Evolutionary conservation across 2,113 vertebrate genomes (phyloP), one percentile per base, ranked within the genome.

Genomic region (Phycodurus eques): DNA sequence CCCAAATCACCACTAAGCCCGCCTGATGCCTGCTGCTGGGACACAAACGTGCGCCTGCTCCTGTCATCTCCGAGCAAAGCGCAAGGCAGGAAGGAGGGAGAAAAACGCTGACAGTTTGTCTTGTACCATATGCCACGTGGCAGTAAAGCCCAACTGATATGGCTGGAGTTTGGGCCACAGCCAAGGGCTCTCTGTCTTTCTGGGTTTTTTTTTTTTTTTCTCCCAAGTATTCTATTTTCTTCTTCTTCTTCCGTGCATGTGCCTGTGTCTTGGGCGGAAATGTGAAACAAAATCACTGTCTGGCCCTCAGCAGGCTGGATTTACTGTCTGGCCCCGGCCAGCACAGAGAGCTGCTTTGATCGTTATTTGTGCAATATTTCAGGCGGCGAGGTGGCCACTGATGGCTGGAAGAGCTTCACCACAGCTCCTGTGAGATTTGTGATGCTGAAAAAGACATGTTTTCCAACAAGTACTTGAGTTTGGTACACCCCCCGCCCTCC

Each of bases 81-180:
- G 76, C 77, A 82, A 82, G 76, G 79, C 88, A 66, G 83, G 76
- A 78, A 89, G 68, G 84, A 78, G 83, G 72, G 71, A 13, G 27
- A 20, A 82, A 88, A 89, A 85, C 83, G 79, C 87, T 92, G 92
- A 93, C 92, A 93, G 90, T 93, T 93, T 94, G 93, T 94, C 92
- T 93, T 86, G 87, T 80, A 88, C 89, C 93, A 93, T 94, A 93
- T 93, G 93, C 90, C 88, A 87, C 83, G 76, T 92, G 90, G 92
- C 93, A 93, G 87, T 88, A 92, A 89, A 90, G 89, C 83, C 87
- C 77, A 85, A 88, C 85, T 90, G 92, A 93, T 92, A 90, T 78
- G 86, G 80, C 84, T 75, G 44, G 83, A 86, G 89, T 88, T 85
- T 84, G 77, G 89, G 78, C 82, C 77, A 83, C 76, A 73, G 89